Conservation (phyloP, 2,888 invertebrate species). For the Formica aserva region DNA sequence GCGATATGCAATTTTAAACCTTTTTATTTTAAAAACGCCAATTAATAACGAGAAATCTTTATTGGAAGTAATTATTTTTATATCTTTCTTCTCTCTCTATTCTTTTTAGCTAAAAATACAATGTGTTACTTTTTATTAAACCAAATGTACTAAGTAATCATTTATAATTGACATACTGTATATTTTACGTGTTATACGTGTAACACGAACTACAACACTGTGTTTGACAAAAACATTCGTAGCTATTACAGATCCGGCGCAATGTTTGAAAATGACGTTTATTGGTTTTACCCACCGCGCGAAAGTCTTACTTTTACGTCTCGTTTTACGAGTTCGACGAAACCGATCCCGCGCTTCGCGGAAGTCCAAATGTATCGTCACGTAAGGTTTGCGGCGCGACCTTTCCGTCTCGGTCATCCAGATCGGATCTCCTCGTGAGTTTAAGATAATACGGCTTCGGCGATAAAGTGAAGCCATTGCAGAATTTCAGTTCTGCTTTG, state of each 20-base stretch:
- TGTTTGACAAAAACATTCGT: not conserved
- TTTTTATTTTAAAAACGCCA: not conserved
- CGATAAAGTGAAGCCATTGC: constrained; percentile 88
- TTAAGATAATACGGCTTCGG: constrained; percentile 87
- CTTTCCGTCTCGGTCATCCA: constrained; percentile 59
- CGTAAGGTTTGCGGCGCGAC: constrained; percentile 4
- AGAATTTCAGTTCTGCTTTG: constrained; percentile 86
- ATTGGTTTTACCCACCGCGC: constrained; percentile 64
- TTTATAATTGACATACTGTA: not conserved
- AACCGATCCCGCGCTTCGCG: constrained; percentile 63
- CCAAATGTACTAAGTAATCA: not conserved
- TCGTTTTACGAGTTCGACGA: constrained; percentile 71
- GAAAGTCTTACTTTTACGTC: constrained; percentile 67
- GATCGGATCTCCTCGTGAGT: constrained; percentile 49
- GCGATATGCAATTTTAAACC: not conserved
- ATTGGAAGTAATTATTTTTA: not conserved
- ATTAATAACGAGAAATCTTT: not conserved
- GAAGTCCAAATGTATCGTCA: constrained; percentile 72
- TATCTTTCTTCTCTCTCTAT: not conserved
- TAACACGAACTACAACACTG: not conserved
- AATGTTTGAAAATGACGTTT: constrained; percentile 60
- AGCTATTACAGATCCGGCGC: not conserved
- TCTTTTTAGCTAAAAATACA: not conserved
- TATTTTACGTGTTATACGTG: not conserved
- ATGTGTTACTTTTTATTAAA: not conserved